Conservation (phyloP, 2,888 invertebrate genomes). For the Ecdyonurus torrentis region DNA sequence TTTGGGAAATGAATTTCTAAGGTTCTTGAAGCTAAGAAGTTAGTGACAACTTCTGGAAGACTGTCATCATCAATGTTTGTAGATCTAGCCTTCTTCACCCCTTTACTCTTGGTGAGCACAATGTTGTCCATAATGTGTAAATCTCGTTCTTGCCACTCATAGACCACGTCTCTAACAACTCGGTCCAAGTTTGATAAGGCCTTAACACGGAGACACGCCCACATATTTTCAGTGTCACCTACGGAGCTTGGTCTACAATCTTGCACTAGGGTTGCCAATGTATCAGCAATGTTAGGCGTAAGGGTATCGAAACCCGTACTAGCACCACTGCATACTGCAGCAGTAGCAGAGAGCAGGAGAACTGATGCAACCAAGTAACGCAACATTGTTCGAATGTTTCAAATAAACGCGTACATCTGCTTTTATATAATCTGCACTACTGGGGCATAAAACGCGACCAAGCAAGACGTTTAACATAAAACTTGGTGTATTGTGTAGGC, state of each 20-base stretch:
- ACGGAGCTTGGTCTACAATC: background rate
- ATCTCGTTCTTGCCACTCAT: background rate
- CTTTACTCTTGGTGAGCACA: background rate
- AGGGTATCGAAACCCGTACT: background rate
- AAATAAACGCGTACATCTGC: background rate
- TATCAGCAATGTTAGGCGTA: background rate
- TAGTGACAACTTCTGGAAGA: background rate
- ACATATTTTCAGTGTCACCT: background rate
- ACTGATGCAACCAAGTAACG: background rate
- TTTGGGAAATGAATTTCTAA: background rate
- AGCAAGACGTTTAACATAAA: background rate
- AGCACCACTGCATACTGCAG: background rate
- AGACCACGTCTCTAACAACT: background rate
- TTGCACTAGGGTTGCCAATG: background rate
- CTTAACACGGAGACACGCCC: background rate
- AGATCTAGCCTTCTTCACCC: background rate
- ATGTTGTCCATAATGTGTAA: background rate
- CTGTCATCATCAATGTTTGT: background rate
- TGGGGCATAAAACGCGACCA: background rate
- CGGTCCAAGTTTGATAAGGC: background rate
- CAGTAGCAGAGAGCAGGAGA: background rate
- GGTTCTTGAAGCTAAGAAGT: background rate
- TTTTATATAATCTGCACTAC: background rate
- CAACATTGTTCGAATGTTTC: background rate
- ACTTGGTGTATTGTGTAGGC: background rate